These are phyloP conservation scores for Anguilla anguilla DNA, from an alignment of 2,797 vertebrate genomes.

Conservation along the genomic window DNA sequence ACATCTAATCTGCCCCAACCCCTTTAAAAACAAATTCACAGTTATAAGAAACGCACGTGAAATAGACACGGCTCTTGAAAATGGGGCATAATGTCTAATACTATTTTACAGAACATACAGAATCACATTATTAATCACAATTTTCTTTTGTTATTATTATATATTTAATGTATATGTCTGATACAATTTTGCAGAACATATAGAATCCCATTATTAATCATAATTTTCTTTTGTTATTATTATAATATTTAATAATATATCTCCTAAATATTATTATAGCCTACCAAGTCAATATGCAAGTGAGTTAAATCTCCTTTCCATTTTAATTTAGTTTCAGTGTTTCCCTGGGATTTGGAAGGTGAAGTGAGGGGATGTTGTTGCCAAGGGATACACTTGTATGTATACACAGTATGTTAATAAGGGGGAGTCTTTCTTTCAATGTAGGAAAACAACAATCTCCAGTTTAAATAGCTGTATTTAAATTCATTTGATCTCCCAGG, in stretches of 20 bases:
- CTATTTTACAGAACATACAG: background rate
- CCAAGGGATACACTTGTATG: conserved; percentile 19
- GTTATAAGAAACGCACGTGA: background rate
- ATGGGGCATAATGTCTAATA: background rate
- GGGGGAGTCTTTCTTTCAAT: background rate
- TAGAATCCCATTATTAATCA: background rate
- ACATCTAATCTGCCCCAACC: background rate
- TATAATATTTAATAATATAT: no score
- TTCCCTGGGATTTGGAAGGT: conserved; percentile 12
- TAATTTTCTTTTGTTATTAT: background rate
- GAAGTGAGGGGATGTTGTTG: background rate
- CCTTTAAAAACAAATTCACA: background rate
- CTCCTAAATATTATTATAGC: background rate
- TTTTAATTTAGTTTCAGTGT: conserved; percentile 3
- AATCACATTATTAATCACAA: background rate
- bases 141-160: background rate
- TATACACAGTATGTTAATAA: conserved; percentile 7
- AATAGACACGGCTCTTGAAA: background rate
- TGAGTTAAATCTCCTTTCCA: background rate
- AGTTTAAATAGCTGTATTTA: conserved; percentile 15
- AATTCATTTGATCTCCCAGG: conserved; percentile 1
- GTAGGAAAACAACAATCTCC: conserved; percentile 1
- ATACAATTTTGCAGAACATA: background rate
- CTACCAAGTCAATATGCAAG: background rate
- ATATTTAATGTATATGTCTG: background rate